Conservation (phyloP, 2,888 invertebrate species). For the Cloeon dipterum region DNA sequence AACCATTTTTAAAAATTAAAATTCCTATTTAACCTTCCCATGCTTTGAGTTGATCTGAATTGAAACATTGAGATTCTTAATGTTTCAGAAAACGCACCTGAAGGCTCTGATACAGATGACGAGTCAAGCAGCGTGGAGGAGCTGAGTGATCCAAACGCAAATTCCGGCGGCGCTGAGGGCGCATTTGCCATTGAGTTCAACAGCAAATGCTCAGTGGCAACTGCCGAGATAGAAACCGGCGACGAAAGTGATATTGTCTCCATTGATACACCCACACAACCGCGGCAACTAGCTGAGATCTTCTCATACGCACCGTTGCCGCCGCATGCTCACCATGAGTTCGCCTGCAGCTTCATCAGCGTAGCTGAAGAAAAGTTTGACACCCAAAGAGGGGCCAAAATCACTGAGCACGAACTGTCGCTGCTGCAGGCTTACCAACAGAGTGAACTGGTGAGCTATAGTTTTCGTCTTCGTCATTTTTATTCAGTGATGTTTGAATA, state of each 20-base stretch:
- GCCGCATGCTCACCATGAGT: not conserved
- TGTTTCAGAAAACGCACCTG: not conserved
- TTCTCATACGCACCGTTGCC: not conserved
- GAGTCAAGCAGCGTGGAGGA: not conserved
- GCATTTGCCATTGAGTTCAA: constrained; percentile 24
- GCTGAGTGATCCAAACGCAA: constrained; percentile 4
- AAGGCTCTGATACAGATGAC: not conserved
- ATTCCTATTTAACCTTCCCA: too few relatives aligned
- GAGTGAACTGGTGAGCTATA: not conserved
- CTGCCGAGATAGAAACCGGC: constrained; percentile 55
- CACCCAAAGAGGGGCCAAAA: not conserved
- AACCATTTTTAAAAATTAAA: too few relatives aligned
- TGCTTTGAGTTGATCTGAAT: too few relatives aligned
- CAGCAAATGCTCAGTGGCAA: constrained; percentile 32
- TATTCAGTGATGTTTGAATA: too few relatives aligned
- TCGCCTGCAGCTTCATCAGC: not conserved
- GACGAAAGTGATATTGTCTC: constrained; percentile 52
- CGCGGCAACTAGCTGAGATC: not conserved
- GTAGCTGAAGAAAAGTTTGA: not conserved
- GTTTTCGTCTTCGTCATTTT: too few relatives aligned
- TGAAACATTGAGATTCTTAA: too few relatives aligned
- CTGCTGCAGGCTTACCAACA: not conserved
- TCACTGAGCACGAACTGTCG: not conserved
- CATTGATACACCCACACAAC: constrained; percentile 5
- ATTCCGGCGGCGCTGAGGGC: constrained; percentile 16